These are phyloP conservation scores for Garrulus glandarius DNA, from an alignment of 2,797 vertebrate species.

Conservation along the genomic window DNA sequence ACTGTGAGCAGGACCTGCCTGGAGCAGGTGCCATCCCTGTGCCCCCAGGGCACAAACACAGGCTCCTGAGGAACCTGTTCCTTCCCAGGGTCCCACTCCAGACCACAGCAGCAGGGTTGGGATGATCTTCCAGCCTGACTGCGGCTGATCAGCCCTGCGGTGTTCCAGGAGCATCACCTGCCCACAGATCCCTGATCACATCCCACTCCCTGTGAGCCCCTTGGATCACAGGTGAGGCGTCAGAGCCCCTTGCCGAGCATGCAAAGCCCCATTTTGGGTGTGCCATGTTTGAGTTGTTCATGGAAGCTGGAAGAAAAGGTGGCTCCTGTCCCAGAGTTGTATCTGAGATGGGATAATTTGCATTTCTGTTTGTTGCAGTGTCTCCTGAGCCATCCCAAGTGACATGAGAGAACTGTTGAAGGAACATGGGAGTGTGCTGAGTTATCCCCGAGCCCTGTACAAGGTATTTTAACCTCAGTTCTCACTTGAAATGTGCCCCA, in stretches of 20 bases:
- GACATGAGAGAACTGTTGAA: neutral
- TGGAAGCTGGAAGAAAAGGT: neutral
- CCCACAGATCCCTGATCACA: rapidly evolving
- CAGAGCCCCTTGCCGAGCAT: neutral
- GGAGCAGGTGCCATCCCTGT: neutral
- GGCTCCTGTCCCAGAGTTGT: neutral
- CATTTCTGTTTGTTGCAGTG: neutral
- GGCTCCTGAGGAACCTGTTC: rapidly evolving
- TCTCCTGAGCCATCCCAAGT: neutral
- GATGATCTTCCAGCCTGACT: neutral
- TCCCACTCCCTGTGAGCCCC: neutral
- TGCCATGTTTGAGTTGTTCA: rapidly evolving
- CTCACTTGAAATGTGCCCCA: neutral
- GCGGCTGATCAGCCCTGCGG: neutral
- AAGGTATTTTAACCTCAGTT: neutral
- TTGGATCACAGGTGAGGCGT: neutral
- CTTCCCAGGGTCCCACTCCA: neutral
- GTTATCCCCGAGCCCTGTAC: neutral
- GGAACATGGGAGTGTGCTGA: rapidly evolving
- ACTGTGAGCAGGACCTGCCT: neutral
- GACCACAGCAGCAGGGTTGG: neutral
- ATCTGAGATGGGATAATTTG: neutral
- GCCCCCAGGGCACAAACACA: too few species aligned
- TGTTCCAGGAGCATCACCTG: rapidly evolving
- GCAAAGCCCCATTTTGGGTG: neutral